Base-by-base conservation (phyloP, 1,140 invertebrate genomes). In the Acromyrmex charruanus region DNA sequence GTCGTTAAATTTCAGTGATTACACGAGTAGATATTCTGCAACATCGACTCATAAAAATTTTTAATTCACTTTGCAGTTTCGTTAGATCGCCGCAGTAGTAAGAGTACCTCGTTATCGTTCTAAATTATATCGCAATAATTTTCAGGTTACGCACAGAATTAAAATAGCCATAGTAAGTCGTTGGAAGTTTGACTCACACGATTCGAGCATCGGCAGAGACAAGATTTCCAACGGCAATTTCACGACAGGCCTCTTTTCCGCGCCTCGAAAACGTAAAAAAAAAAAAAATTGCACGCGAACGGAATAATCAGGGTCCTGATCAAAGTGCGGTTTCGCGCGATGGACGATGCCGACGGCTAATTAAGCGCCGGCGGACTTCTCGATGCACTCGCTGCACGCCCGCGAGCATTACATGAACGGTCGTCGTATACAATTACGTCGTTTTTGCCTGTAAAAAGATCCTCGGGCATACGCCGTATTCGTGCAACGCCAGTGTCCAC, bases 381-480 rank as follows among this genome's bases (percentile, higher is more conserved):
- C 89, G 71, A 90, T 90, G 86, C 74, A 75, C 75, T 65, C 35
- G 58, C 77, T 39, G 58, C 59, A 66, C 87, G 79, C 66, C 74
- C 90, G 79, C 81, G 88, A 90, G 68, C 86, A 91, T 91, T 91
- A 91, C 88, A 87, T 63, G 90, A 91, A 91, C 90, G 90, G 90
- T 91, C 90, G 90, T 88, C 90, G 91, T 91, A 91, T 91, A 91
- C 90, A 84, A 91, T 91, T 91, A 91, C 79, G 91, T 58, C 79
- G 82, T 91, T 91, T 91, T 91, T 91, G 74, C 85, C 77, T 51
- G 71, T 88, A 66, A 81, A 90, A 88, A 90, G 79, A 86, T 61
- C 25, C 21, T 16, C 63, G 16, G 28, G 31, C 61, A 21, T n/a
- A 31, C 44, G 12, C 68, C 89, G 86, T 89, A 88, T 81, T 88